Evolutionary conservation across 1,140 invertebrate species (phyloP).

Genomic region (Caerostris darwini): DNA sequence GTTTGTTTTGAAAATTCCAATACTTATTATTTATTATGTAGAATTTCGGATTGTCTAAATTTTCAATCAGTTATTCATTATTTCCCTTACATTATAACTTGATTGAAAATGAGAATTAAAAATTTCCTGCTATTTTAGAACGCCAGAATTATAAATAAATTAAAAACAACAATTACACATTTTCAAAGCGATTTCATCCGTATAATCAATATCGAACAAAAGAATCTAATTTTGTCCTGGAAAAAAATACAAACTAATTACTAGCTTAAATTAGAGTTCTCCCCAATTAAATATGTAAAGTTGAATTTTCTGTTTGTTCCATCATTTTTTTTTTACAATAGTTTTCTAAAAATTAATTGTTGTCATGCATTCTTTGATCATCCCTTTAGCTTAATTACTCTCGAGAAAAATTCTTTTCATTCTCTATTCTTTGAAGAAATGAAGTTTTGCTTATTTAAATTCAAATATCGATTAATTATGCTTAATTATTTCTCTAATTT

Average conservation of each 20-base stretch:
- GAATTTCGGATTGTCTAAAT: no score
- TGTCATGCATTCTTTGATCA: constrained; percentile 19
- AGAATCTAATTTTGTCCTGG: background rate
- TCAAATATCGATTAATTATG: constrained; percentile 14
- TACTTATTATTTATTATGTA: no score
- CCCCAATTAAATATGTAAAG: background rate
- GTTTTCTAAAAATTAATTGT: background rate
- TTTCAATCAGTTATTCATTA: no score
- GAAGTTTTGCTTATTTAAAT: background rate
- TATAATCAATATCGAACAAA: background rate
- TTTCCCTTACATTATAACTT: no score
- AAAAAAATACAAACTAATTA: background rate
- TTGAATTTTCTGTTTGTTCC: background rate
- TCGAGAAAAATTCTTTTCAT: background rate
- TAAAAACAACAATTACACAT: background rate
- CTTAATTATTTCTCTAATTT: constrained; percentile 1
- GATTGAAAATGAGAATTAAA: no score
- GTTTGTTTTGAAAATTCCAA: no score
- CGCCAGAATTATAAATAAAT: background rate
- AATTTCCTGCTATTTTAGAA: background rate
- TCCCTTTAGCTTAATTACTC: background rate
- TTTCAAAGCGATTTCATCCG: background rate
- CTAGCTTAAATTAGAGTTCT: constrained; percentile 1
- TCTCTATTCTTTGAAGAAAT: background rate
- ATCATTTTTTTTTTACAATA: background rate